Base-by-base conservation (phyloP, 2,797 vertebrate species). In the Oreonectes daqikongensis region DNA sequence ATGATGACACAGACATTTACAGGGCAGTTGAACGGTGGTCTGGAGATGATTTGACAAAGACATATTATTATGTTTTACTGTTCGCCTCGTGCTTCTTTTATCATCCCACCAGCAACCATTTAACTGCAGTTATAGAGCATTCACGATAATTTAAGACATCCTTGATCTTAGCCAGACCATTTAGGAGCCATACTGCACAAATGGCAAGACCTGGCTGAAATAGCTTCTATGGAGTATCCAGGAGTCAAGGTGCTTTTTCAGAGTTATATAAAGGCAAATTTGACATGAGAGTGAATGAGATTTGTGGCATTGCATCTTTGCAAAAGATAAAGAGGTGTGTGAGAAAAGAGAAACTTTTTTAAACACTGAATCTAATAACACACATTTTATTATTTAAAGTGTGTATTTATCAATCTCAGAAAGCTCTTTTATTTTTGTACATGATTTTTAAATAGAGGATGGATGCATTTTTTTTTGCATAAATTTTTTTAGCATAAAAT, bases 1-100 rank as follows among this genome's bases (percentile, higher is more conserved):
- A 77, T 81, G 63, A 80, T 78, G 68, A 78, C 77, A 78, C 44
- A 46, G 53, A 67, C 32, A 63, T 77, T 77, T 80, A 67, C 67
- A 63, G 71, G 42, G 81, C 57, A 69, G 48, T 69, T 44, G 20
- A 77, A 77, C 20, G 4, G 17, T 12, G 2, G 4, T 35, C 42
- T 48, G 11, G 46, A 72, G 38, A 55, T 38, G 53, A 77, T 77
- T 69, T 68, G 53, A 68, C 74, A 48, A 59, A 38, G 40, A 48
- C 52, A 60, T 57, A 24, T 59, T 67, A 66, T 61, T 7, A 3
- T 40, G 55, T 77, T 77, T 74, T 18, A 42, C 18, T 20, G 32
- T 22, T 53, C 32, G 52, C 3, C 24, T 65, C 15, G 50, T 69
- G 17, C 20, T 68, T 59, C n/a, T 7, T n/a, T 57, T 46, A 75